phyloP scores from a whole-genome alignment of 2,888 invertebrate genomes.

The Unio delphinus region DNA sequence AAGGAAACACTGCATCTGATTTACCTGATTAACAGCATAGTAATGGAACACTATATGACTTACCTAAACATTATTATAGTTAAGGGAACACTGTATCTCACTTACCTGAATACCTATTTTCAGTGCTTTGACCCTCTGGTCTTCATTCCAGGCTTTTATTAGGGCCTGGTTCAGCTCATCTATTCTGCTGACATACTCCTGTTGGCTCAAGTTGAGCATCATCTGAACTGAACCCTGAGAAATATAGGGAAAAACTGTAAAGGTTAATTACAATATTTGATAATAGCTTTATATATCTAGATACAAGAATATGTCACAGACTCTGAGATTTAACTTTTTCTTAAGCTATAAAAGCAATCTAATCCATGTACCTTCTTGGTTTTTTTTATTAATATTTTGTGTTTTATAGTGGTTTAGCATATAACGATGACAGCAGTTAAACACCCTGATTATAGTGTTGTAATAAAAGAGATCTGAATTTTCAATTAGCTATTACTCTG shows the following conservation, averaged over 20 bases:
- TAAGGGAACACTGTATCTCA: not conserved
- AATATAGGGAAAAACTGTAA: no score
- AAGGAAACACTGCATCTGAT: not conserved
- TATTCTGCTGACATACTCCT: slow-evolving; percentile 90
- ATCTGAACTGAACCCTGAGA: slow-evolving; percentile 78
- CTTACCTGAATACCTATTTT: slow-evolving; percentile 91
- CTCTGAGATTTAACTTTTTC: no score
- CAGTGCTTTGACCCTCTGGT: slow-evolving; percentile 90
- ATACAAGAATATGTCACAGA: not conserved
- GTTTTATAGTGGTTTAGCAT: no score
- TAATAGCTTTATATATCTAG: not conserved
- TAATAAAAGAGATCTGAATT: no score
- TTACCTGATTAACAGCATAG: slow-evolving; percentile 74
- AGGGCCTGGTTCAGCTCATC: slow-evolving; percentile 93
- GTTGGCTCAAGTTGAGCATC: slow-evolving; percentile 91
- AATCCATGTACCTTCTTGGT: no score
- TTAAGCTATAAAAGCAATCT: no score
- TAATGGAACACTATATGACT: not conserved
- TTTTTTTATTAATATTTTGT: no score
- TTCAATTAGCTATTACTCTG: no score
- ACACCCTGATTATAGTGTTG: no score
- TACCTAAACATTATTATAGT: not conserved
- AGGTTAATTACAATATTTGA: not conserved
- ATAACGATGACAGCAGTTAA: no score
- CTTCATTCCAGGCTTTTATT: slow-evolving; percentile 91